Base-by-base conservation (phyloP, 2,113 vertebrate species). In the Pterophyllum scalare region DNA sequence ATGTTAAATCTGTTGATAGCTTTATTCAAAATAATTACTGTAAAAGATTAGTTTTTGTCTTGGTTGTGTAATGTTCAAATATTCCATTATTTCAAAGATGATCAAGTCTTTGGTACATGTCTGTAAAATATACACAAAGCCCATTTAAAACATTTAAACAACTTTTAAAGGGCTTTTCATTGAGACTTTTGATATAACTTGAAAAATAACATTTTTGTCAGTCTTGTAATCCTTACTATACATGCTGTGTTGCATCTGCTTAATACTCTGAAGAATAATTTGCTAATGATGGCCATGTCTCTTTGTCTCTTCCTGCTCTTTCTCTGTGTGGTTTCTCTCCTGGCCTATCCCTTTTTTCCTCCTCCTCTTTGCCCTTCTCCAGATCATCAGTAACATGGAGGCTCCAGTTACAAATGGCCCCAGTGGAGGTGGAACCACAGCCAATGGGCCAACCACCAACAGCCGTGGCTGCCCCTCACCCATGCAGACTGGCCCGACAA, bases 321-420 rank as follows among this genome's bases (percentile, higher is more conserved):
- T 75, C 35, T 80, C 17, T 62, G 33, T 31, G 4, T 26, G 26
- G 14, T 24, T 60, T 64, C 15, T 40, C 7, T 40, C 22, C n/a
- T 56, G 28, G 13, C 8, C 52, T 49, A 3, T 43, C 24, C 93
- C 90, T 94, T 75, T 89, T 33, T 94, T 24, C 59, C 40, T 49
- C 33, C 35, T 14, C 49, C 54, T 88, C 22, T 20, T n/a, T 9
- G 20, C 35, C 92, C 90, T 94, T 74, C 89, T 94, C 64, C 95
- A 99, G 98, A 99, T 99, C 97, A 99, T 99, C 97, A 99, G 98
- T 97, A 99, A 98, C 97, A 99, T 99, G 98, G 98, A 99, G 95
- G 96, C 98, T 97, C 97, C 98, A 96, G 98, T 99, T 96, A 98
- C 98, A 95, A 99, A 99, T 90, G 98, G 98, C 94, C 98, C 98